Conservation (phyloP, 1,140 invertebrate genomes). For the Drosophila aff. region DNA sequence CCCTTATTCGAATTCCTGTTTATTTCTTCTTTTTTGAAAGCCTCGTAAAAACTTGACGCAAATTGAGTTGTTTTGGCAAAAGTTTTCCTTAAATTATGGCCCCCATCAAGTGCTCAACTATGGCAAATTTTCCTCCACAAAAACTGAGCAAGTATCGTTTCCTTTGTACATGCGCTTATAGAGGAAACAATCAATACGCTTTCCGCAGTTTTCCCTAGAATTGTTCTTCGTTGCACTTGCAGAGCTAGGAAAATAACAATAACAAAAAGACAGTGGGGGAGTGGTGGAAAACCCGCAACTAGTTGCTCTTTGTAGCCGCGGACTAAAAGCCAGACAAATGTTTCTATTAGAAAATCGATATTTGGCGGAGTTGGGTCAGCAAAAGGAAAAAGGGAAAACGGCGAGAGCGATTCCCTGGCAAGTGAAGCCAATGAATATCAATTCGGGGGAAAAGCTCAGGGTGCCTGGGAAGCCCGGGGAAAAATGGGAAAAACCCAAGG, state of each 20-base stretch:
- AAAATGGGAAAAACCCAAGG: conserved; percentile 8
- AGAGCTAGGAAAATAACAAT: conserved; percentile 6
- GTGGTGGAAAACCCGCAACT: conserved; percentile 56
- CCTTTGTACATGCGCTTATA: conserved; percentile 15
- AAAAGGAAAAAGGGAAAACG: conserved; percentile 10
- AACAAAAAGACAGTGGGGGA: neutral
- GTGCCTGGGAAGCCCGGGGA: neutral
- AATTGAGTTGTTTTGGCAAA: conserved; percentile 34
- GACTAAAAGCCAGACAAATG: conserved; percentile 77
- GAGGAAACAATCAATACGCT: conserved; percentile 46
- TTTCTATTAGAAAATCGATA: conserved; percentile 69
- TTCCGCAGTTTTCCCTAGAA: conserved; percentile 34
- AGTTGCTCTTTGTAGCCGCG: conserved; percentile 62
- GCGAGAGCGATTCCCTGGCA: conserved; percentile 9
- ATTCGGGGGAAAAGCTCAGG: conserved; percentile 15
- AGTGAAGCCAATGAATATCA: conserved; percentile 81
- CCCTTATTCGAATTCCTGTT: neutral
- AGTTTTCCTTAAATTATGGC: conserved; percentile 22
- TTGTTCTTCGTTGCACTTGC: conserved; percentile 31
- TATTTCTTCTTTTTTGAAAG: conserved; percentile 5
- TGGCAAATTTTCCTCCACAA: neutral
- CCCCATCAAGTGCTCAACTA: conserved; percentile 17
- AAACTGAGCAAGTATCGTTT: conserved; percentile 12
- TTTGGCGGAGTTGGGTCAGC: conserved; percentile 62
- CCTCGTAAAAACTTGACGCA: conserved; percentile 10